Conservation (phyloP, 1,140 invertebrate genomes). For the Drosophila setifemur region DNA sequence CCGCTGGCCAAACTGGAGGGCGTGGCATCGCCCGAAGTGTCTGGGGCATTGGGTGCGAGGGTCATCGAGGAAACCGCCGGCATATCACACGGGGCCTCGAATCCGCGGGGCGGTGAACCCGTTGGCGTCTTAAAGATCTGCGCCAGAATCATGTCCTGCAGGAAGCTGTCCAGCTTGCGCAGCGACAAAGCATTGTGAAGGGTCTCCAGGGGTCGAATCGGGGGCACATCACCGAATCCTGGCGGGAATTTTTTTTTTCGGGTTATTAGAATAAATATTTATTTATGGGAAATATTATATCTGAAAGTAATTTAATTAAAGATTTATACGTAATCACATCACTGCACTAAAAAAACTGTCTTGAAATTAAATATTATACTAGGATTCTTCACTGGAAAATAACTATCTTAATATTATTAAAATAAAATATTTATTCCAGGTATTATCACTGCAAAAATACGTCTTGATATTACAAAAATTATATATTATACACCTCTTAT, state of each 20-base stretch:
- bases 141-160: slow-evolving; percentile 91
- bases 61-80: neutral
- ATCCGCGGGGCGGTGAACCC: slow-evolving; percentile 87
- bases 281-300: no score
- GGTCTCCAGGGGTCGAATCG: slow-evolving; percentile 96
- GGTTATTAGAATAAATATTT: neutral
- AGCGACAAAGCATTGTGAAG: slow-evolving; percentile 97
- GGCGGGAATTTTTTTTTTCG: neutral
- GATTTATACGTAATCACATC: no score
- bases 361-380: no score
- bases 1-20: neutral
- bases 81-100: slow-evolving; percentile 61
- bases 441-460: no score
- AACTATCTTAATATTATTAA: no score
- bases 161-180: slow-evolving; percentile 93
- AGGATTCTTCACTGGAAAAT: no score
- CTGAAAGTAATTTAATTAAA: no score
- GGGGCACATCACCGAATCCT: slow-evolving; percentile 94
- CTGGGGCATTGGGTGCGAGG: neutral
- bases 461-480: no score
- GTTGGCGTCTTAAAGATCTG: slow-evolving; percentile 88
- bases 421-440: no score
- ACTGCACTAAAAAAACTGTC: no score
- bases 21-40: neutral
- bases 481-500: no score